Percentiles rank a stretch among this genome's conserved stretches.
Conservation (phyloP, 64 coral and sea anemone genomes). For the Orbicella faveolata region DNA sequence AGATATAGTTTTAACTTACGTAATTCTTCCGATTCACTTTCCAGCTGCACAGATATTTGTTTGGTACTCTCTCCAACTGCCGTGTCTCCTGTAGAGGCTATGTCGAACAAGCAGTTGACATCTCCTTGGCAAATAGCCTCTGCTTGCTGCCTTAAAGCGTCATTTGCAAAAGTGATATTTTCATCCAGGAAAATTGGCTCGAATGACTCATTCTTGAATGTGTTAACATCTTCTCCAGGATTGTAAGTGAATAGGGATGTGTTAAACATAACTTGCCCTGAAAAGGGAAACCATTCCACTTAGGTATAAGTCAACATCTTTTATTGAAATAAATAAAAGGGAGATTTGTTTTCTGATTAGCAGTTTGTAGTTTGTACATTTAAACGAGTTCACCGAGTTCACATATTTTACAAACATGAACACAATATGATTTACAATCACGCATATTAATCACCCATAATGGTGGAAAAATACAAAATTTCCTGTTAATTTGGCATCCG, state of each 20-base stretch:
- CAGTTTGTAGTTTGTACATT: too few species aligned
- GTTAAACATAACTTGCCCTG: conserved; percentile 18
- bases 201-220: conserved; percentile 11
- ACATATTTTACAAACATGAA: too few species aligned
- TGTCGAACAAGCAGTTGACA: conserved; percentile 29
- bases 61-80: conserved; percentile 36
- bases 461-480: too few species aligned
- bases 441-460: too few species aligned
- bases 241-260: conserved; percentile 17
- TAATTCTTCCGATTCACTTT: conserved; percentile 5
- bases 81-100: conserved; percentile 23
- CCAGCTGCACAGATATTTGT: background rate
- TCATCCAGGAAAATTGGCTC: conserved; percentile 2
- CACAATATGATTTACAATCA: too few species aligned
- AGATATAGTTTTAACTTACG: background rate
- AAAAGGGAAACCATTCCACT: background rate
- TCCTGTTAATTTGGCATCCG: too few species aligned
- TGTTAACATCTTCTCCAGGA: background rate
- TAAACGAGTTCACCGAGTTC: too few species aligned
- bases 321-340: too few species aligned
- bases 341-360: too few species aligned
- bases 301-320: too few species aligned
- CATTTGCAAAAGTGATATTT: background rate
- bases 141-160: background rate
- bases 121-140: conserved; percentile 21